A percentile compares a stretch with the other conserved stretches of the same genome.
These are phyloP conservation scores for Bombus cullumanus DNA, from an alignment of 1,140 invertebrate genomes.

Conservation along the genomic window DNA sequence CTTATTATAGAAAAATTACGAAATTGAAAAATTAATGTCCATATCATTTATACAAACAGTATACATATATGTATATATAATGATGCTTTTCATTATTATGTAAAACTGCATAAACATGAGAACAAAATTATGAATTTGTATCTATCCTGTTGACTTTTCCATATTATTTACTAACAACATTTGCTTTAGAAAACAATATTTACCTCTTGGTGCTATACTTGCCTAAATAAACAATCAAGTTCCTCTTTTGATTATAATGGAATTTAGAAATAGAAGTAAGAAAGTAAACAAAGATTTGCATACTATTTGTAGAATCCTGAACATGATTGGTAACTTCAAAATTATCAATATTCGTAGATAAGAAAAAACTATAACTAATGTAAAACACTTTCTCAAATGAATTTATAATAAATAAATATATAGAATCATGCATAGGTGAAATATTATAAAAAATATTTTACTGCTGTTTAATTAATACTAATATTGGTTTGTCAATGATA, in stretches of 20 bases:
- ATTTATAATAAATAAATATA: slow-evolving; percentile 42
- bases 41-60: background rate
- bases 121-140: background rate
- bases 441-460: slow-evolving; percentile 37
- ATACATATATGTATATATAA: background rate
- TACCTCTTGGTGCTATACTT: slow-evolving; percentile 55
- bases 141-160: background rate
- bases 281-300: slow-evolving; percentile 13
- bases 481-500: slow-evolving; percentile 17
- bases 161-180: slow-evolving; percentile 16
- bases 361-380: slow-evolving; percentile 13
- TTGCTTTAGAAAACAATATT: slow-evolving; percentile 36
- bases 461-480: slow-evolving; percentile 23
- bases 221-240: slow-evolving; percentile 51
- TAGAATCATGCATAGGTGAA: slow-evolving; percentile 27
- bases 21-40: background rate
- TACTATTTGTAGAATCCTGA: slow-evolving; percentile 33
- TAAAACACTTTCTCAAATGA: slow-evolving; percentile 18
- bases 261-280: slow-evolving; percentile 34
- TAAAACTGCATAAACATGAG: background rate
- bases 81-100: background rate
- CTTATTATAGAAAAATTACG: background rate
- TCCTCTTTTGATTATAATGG: slow-evolving; percentile 43
- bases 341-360: slow-evolving; percentile 23
- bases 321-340: slow-evolving; percentile 43